These are phyloP conservation scores for Drosophila tripunctata DNA, from an alignment of 2,888 invertebrate species.

Conservation along the genomic window DNA sequence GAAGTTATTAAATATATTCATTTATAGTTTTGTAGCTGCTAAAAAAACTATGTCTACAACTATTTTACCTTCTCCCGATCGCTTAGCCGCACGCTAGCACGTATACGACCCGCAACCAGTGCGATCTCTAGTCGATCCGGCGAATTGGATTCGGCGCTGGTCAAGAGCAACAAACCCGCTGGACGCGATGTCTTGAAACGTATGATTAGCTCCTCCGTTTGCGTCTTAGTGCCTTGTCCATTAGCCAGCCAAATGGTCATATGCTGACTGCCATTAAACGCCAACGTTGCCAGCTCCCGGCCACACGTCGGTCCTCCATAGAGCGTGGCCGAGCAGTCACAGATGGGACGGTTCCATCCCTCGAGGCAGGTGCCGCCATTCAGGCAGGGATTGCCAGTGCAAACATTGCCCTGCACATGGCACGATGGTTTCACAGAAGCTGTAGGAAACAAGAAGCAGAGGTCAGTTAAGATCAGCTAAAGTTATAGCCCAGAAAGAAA, in stretches of 20 bases:
- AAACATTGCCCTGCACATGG: slow-evolving; percentile 91
- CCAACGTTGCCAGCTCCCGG: slow-evolving; percentile 93
- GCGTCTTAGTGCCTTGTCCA: slow-evolving; percentile 90
- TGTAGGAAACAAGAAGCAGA: slow-evolving; percentile 79
- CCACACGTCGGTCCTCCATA: slow-evolving; percentile 97
- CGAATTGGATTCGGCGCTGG: slow-evolving; percentile 90
- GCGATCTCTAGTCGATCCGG: slow-evolving; percentile 94
- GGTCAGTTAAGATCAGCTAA: too few relatives aligned
- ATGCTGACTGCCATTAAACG: slow-evolving; percentile 95
- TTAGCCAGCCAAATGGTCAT: slow-evolving; percentile 90
- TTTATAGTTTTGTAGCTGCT: background rate
- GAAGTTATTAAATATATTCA: background rate
- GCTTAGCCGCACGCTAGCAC: slow-evolving; percentile 92
- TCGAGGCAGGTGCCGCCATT: slow-evolving; percentile 95
- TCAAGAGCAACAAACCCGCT: slow-evolving; percentile 91
- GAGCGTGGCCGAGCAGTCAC: slow-evolving; percentile 95
- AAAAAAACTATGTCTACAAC: too few relatives aligned
- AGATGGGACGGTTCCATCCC: slow-evolving; percentile 97
- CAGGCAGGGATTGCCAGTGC: slow-evolving; percentile 93
- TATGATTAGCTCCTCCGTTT: slow-evolving; percentile 94
- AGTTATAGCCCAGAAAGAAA: slow-evolving; percentile 4
- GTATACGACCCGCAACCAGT: slow-evolving; percentile 92
- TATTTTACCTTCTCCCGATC: slow-evolving; percentile 91
- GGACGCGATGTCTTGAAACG: slow-evolving; percentile 93
- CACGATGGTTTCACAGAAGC: slow-evolving; percentile 96